phyloP scores from a whole-genome alignment of 2,113 vertebrate species.

The Oenanthe oenanthe region DNA sequence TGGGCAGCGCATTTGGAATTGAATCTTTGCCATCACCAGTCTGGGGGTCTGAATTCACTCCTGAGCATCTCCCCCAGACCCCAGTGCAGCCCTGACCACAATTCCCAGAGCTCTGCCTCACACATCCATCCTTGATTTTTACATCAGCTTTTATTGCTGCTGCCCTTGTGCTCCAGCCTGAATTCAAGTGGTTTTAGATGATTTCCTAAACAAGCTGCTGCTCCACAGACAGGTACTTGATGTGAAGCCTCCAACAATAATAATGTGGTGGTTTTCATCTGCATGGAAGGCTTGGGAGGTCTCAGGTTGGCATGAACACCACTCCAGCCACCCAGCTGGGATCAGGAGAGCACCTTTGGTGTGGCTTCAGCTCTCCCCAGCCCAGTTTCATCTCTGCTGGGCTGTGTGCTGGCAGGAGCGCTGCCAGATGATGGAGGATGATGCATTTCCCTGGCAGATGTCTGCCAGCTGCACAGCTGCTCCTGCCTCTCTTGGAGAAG shows the following conservation, averaged over 20 bases:
- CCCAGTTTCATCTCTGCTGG: neutral
- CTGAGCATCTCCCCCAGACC: neutral
- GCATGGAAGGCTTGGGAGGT: rapidly evolving
- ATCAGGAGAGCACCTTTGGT: neutral
- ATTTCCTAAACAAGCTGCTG: neutral
- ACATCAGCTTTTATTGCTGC: neutral
- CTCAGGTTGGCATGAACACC: neutral
- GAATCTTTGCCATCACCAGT: neutral
- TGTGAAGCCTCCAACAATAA: rapidly evolving
- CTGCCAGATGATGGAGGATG: neutral
- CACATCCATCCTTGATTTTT: neutral
- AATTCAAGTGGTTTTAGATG: rapidly evolving
- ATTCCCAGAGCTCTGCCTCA: neutral
- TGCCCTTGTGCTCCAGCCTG: neutral
- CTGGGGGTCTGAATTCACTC: neutral
- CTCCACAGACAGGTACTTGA: neutral
- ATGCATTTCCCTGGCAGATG: neutral
- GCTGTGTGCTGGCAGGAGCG: neutral
- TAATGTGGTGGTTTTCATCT: neutral
- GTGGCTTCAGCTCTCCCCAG: neutral
- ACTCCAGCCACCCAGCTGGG: neutral
- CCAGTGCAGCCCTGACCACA: rapidly evolving
- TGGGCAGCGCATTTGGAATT: neutral
- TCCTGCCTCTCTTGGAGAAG: neutral
- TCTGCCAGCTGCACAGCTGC: conserved; percentile 9